Evolutionary conservation across 2,888 invertebrate genomes (phyloP).

Genomic region (Pterostichus madidus): DNA sequence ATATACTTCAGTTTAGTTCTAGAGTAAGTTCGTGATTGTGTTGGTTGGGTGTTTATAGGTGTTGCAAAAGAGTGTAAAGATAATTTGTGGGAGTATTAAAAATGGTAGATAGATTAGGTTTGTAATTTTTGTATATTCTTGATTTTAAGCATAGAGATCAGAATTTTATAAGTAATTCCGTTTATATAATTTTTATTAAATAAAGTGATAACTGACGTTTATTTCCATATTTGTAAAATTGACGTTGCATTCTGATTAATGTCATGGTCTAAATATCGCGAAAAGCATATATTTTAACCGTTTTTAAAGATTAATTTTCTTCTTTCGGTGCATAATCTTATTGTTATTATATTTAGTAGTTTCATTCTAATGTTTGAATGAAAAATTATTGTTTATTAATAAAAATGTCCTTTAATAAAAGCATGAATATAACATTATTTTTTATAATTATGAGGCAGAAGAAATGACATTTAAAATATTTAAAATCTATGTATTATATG

Average conservation of each 20-base stretch:
- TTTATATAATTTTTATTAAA: constrained; percentile 1
- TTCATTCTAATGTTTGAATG: background rate
- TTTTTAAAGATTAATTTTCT: constrained; percentile 30
- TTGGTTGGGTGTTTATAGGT: constrained; percentile 57
- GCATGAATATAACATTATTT: too few species aligned
- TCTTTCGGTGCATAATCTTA: background rate
- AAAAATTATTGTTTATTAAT: background rate
- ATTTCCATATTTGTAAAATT: constrained; percentile 64
- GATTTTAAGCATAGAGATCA: background rate
- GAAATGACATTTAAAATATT: too few species aligned
- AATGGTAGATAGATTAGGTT: constrained; percentile 83
- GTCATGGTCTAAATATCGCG: constrained; percentile 66
- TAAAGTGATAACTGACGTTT: constrained; percentile 62
- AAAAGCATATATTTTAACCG: constrained; percentile 56
- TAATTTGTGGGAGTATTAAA: constrained; percentile 75
- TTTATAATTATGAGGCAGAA: too few species aligned
- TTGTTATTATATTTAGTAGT: background rate
- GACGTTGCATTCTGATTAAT: constrained; percentile 67
- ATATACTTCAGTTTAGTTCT: constrained; percentile 42
- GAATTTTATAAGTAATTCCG: constrained; percentile 7
- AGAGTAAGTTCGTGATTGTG: constrained; percentile 48
- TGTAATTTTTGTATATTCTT: constrained; percentile 73
- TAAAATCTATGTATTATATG: too few species aligned
- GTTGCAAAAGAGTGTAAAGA: constrained; percentile 59
- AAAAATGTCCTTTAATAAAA: background rate